phyloP scores from a whole-genome alignment of 2,888 invertebrate species.

The Acanthosepion esculentum region DNA sequence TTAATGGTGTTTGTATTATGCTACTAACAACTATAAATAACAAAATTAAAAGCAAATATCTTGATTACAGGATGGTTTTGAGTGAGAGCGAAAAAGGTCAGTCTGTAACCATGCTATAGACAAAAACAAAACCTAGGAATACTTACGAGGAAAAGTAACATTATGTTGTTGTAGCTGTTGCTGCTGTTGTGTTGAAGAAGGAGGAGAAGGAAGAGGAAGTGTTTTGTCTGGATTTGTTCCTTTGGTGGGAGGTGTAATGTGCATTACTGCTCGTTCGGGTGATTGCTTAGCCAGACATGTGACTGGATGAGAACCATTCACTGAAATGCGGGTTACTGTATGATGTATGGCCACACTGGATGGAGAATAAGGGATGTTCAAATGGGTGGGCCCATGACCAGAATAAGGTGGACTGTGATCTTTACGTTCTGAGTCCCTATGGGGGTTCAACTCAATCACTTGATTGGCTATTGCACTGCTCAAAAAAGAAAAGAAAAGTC shows the following conservation, averaged over 20 bases:
- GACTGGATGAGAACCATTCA: slow-evolving; percentile 76
- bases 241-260: background rate
- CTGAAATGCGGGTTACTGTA: slow-evolving; percentile 76
- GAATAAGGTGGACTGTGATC: slow-evolving; percentile 62
- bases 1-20: too few relatives aligned
- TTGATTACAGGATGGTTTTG: too few relatives aligned
- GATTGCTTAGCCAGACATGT: slow-evolving; percentile 73
- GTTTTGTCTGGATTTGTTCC: background rate
- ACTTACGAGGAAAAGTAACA: background rate
- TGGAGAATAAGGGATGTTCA: slow-evolving; percentile 56
- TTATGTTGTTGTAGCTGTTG: background rate
- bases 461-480: slow-evolving; percentile 63
- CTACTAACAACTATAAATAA: too few relatives aligned
- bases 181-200: background rate
- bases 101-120: too few relatives aligned
- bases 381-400: slow-evolving; percentile 56
- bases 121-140: background rate
- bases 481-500: slow-evolving; percentile 41
- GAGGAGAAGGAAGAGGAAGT: background rate
- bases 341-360: slow-evolving; percentile 73
- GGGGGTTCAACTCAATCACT: slow-evolving; percentile 68
- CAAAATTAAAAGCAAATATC: too few relatives aligned
- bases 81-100: too few relatives aligned
- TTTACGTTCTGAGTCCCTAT: slow-evolving; percentile 53
- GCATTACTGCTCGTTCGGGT: slow-evolving; percentile 18